Conservation (phyloP, 37 sponge, comb jelly and placozoan genomes). For the Tethya wilhelma region DNA sequence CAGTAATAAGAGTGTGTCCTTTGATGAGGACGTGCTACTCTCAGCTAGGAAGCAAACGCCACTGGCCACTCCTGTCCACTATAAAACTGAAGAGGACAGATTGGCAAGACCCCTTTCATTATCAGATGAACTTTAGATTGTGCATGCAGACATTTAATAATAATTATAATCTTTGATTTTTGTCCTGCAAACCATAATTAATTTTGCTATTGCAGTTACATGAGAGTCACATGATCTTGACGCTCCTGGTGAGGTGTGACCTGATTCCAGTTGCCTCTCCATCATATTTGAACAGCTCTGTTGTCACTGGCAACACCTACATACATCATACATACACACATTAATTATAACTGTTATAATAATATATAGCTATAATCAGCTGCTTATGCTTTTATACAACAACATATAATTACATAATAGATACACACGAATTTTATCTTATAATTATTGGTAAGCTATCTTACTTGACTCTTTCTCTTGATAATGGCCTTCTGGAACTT, state of each 20-base stretch:
- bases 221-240: too few species aligned
- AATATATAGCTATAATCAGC: neutral
- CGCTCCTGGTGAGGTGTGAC: slow-evolving; percentile 72
- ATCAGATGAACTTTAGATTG: too few species aligned
- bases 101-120: too few species aligned
- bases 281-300: slow-evolving; percentile 56
- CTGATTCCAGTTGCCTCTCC: slow-evolving; percentile 91
- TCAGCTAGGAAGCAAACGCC: neutral
- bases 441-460: neutral
- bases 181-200: too few species aligned
- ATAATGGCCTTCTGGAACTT: slow-evolving; percentile 83
- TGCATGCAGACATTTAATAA: too few species aligned
- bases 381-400: neutral
- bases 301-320: slow-evolving; percentile 68
- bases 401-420: neutral
- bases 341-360: neutral
- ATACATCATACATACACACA: neutral
- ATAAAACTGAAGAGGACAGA: too few species aligned
- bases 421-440: neutral
- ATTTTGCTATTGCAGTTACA: too few species aligned
- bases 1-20: neutral
- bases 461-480: slow-evolving; percentile 74
- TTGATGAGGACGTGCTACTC: neutral
- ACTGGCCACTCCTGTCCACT: neutral
- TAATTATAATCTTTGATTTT: too few species aligned